phyloP scores from a whole-genome alignment of 2,113 vertebrate species.

The Carollia perspicillata region DNA sequence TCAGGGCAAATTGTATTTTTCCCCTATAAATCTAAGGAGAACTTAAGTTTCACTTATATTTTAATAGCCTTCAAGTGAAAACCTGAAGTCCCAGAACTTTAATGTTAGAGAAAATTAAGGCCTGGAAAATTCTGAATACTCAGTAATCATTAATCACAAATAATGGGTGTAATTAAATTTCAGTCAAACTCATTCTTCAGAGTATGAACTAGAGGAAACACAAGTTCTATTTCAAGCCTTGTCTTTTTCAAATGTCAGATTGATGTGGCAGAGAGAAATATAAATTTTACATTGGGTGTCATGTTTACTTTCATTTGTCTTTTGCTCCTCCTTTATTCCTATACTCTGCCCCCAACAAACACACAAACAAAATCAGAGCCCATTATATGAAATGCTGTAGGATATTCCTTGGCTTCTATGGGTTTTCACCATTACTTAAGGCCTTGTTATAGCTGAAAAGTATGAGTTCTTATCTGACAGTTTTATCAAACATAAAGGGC shows the following conservation, averaged over 20 bases:
- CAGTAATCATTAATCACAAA: not conserved
- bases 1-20: not conserved
- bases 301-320: constrained; percentile 25
- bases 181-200: not conserved
- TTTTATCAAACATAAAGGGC: not conserved
- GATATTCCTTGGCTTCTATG: not conserved
- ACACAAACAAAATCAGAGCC: not conserved
- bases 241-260: not conserved
- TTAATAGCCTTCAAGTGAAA: not conserved
- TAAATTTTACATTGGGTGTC: not conserved
- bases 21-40: not conserved
- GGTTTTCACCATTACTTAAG: not conserved
- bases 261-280: not conserved
- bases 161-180: not conserved
- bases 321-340: not conserved
- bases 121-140: not conserved
- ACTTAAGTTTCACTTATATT: not conserved
- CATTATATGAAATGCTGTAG: not conserved
- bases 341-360: not conserved
- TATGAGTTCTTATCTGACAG: not conserved
- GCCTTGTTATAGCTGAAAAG: not conserved
- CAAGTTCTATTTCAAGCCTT: not conserved
- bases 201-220: not conserved
- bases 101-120: not conserved
- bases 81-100: not conserved